Evolutionary conservation across 2,888 invertebrate genomes (phyloP).

Genomic region (Trichopoda pennipes): DNA sequence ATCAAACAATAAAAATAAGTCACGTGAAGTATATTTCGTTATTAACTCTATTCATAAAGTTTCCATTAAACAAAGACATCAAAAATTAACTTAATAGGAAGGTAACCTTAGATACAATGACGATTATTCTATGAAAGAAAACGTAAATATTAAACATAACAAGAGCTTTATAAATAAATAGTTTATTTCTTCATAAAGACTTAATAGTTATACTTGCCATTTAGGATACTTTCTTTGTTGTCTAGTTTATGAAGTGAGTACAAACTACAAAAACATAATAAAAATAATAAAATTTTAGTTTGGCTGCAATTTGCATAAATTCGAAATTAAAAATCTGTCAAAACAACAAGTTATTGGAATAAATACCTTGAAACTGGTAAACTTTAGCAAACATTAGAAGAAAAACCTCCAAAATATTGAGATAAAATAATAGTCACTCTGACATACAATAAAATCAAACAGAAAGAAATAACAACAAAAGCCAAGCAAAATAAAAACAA

Average conservation of each 20-base stretch:
- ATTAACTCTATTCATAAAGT: background rate
- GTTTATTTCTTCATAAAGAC: background rate
- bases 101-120: background rate
- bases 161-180: no score
- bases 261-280: constrained; percentile 21
- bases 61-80: background rate
- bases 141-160: no score
- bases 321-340: constrained; percentile 70
- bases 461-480: constrained; percentile 26
- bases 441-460: constrained; percentile 25
- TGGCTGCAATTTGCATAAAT: constrained; percentile 69
- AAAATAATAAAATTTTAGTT: constrained; percentile 52
- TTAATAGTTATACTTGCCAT: background rate
- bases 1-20: constrained; percentile 39
- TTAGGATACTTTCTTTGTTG: constrained; percentile 12
- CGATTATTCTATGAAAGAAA: background rate
- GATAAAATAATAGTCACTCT: constrained; percentile 13
- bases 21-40: constrained; percentile 42
- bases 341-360: constrained; percentile 64
- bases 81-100: constrained; percentile 7
- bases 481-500: constrained; percentile 20
- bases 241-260: constrained; percentile 33
- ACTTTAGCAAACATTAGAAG: constrained; percentile 46
- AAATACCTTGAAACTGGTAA: constrained; percentile 61
- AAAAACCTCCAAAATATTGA: constrained; percentile 31